Evolutionary conservation across 1,140 invertebrate genomes (phyloP).

Genomic region (Scaptomyza graminum): DNA sequence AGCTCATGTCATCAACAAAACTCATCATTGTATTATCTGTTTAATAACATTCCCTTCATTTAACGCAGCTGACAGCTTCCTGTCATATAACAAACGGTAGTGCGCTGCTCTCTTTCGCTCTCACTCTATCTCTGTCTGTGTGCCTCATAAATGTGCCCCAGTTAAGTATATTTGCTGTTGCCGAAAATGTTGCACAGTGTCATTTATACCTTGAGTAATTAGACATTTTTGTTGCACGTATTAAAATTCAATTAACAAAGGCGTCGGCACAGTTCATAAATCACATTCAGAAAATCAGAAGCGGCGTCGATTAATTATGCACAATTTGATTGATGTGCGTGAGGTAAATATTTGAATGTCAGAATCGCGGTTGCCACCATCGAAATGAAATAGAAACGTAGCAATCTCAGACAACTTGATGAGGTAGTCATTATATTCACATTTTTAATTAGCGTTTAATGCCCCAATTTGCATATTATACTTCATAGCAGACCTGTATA

Average conservation of each 20-base stretch:
- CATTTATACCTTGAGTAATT: constrained; percentile 36
- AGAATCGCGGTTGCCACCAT: not conserved
- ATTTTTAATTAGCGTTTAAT: constrained; percentile 76
- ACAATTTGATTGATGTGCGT: constrained; percentile 78
- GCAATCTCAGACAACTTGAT: constrained; percentile 40
- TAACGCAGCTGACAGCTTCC: constrained; percentile 64
- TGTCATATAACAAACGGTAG: constrained; percentile 68
- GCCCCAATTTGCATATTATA: constrained; percentile 52
- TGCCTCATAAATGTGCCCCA: constrained; percentile 44
- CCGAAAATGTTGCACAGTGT: constrained; percentile 25
- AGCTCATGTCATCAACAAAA: constrained; percentile 25
- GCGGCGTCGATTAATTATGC: constrained; percentile 71
- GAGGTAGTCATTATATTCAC: constrained; percentile 43
- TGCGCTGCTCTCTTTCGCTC: not conserved
- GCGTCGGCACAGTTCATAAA: constrained; percentile 62
- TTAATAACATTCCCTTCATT: constrained; percentile 52
- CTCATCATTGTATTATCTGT: constrained; percentile 59
- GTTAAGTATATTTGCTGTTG: constrained; percentile 6
- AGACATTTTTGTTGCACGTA: constrained; percentile 55
- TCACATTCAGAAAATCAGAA: constrained; percentile 47
- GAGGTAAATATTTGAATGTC: constrained; percentile 51
- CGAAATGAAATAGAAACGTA: not conserved
- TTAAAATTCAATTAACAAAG: constrained; percentile 70
- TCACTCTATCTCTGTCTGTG: no score
- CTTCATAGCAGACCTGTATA: constrained; percentile 1